phyloP scores from a whole-genome alignment of 2,888 invertebrate species.

The Nectonema munidae region DNA sequence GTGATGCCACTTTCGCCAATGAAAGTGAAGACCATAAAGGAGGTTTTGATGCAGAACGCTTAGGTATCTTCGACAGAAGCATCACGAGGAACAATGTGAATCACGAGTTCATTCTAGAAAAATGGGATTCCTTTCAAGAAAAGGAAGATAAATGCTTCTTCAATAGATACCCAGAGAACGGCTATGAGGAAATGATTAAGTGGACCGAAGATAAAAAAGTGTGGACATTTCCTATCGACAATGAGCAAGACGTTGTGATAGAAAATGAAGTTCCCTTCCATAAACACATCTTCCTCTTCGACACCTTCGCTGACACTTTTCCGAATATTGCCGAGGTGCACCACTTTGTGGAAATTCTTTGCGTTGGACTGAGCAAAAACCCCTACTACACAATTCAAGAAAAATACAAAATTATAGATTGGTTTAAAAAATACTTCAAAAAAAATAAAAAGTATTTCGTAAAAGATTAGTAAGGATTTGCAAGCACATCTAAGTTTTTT shows the following conservation, averaged over 20 bases:
- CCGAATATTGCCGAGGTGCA: slow-evolving; percentile 56
- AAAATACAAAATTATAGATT: slow-evolving; percentile 53
- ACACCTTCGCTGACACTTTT: slow-evolving; percentile 52
- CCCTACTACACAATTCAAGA: slow-evolving; percentile 51
- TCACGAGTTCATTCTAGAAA: slow-evolving; percentile 16
- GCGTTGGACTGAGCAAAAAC: slow-evolving; percentile 66
- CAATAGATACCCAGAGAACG: slow-evolving; percentile 44
- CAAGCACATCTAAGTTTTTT: too few relatives aligned
- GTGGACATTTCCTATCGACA: slow-evolving; percentile 85
- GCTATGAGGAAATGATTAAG: slow-evolving; percentile 57
- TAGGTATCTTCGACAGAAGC: not conserved
- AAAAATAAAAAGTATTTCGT: too few relatives aligned
- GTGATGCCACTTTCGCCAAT: too few relatives aligned
- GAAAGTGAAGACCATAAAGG: not conserved
- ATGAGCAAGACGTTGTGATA: slow-evolving; percentile 34
- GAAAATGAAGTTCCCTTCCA: slow-evolving; percentile 40
- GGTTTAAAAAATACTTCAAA: slow-evolving; percentile 62
- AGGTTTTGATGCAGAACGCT: not conserved
- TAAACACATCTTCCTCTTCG: slow-evolving; percentile 68
- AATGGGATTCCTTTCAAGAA: slow-evolving; percentile 36
- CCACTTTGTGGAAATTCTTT: slow-evolving; percentile 86
- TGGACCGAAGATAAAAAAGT: slow-evolving; percentile 78
- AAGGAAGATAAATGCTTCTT: slow-evolving; percentile 35
- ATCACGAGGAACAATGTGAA: slow-evolving; percentile 11
- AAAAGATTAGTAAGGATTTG: too few relatives aligned